phyloP scores from a whole-genome alignment of 1,140 invertebrate species.

The Manduca sexta region DNA sequence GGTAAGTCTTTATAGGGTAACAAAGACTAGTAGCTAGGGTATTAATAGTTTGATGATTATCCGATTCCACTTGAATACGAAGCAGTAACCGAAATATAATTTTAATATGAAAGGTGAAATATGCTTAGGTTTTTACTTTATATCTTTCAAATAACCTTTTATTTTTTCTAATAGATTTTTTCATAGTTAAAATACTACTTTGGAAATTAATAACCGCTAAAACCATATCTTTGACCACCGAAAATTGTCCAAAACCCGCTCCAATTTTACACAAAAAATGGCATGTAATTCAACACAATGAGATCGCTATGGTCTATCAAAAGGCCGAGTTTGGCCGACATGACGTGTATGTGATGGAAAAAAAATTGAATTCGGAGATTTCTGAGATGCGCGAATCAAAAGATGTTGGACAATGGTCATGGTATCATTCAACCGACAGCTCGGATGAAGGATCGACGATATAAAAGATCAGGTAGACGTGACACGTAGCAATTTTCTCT shows the following conservation, averaged over 20 bases:
- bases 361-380: conserved; percentile 43
- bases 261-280: conserved; percentile 9
- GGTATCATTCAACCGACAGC: conserved; percentile 31
- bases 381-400: conserved; percentile 52
- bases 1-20: no score
- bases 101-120: no score
- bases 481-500: conserved; percentile 51
- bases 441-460: conserved; percentile 38
- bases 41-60: no score
- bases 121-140: no score
- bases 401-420: conserved; percentile 69
- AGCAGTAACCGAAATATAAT: no score
- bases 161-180: no score
- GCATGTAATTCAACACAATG: conserved; percentile 27
- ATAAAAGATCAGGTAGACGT: conserved; percentile 60
- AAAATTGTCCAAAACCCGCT: not conserved
- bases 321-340: conserved; percentile 32
- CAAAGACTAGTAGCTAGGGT: no score
- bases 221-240: not conserved
- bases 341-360: conserved; percentile 30
- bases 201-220: not conserved
- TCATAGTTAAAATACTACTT: not conserved
- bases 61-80: no score
- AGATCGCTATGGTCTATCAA: conserved; percentile 36
- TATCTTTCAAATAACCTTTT: no score